Evolutionary conservation across 1,140 invertebrate species (phyloP).

Genomic region (Pseudomyrmex concolor): DNA sequence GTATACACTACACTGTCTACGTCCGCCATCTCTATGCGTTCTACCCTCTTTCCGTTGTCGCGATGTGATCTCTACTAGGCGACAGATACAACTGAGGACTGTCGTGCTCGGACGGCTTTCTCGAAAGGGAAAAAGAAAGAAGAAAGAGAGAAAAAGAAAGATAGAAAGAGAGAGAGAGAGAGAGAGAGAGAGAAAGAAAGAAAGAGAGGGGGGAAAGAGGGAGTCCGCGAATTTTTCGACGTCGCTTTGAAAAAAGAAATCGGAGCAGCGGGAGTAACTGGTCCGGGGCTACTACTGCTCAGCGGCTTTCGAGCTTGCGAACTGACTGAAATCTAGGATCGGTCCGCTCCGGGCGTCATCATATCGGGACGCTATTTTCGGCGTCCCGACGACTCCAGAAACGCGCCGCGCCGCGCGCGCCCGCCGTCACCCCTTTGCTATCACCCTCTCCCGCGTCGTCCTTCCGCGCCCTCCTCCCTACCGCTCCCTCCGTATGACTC

Average conservation of each 20-base stretch:
- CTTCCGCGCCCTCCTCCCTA: constrained; percentile 65
- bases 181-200: not conserved
- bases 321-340: constrained; percentile 86
- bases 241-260: constrained; percentile 60
- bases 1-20: constrained; percentile 94
- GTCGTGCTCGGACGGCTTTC: constrained; percentile 21
- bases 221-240: constrained; percentile 32
- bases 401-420: constrained; percentile 70
- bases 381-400: constrained; percentile 85
- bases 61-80: constrained; percentile 41
- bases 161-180: not conserved
- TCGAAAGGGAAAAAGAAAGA: constrained; percentile 15
- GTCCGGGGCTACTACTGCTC: constrained; percentile 64
- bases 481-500: constrained; percentile 73
- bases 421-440: constrained; percentile 61
- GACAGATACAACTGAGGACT: constrained; percentile 39
- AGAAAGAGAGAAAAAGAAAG: constrained; percentile 3
- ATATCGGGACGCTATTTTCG: constrained; percentile 85
- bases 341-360: constrained; percentile 83
- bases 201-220: not conserved
- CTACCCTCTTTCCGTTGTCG: constrained; percentile 44
- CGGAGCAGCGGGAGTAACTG: constrained; percentile 46
- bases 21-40: constrained; percentile 89
- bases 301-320: constrained; percentile 83
- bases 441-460: constrained; percentile 59